Base-by-base conservation (phyloP, 2,888 invertebrate genomes). In the Plagodis pulveraria region DNA sequence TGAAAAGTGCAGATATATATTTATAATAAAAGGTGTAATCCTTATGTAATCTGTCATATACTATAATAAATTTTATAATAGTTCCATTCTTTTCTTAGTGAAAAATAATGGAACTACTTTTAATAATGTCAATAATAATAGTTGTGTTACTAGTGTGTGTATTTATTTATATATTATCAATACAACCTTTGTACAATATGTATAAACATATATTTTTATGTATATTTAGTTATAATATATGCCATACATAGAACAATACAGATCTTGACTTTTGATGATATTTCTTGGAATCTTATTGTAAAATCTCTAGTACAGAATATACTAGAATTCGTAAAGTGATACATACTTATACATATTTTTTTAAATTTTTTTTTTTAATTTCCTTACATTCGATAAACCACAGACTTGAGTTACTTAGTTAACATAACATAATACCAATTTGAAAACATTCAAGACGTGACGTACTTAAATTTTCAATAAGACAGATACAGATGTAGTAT, bases 91-190 rank as follows among this genome's bases (percentile, higher is more conserved):
- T 61, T 56, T 65, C 40, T 22, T 46, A 6, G 32, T 36, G 38
- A 59, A 62, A 66, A 58, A 51, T 48, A 49, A 56, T 53, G 34
- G 12, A 64, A 56, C 38, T 36, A 50, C 12, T 38, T 41, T 6
- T 47, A 22, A 35, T 34, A 22, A 41, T 36, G 22, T 36, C 6
- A 11, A 12, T 1, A 43, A 42, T 42, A 42, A 40, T 22, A 22
- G 22, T 42, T 49, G 7, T 41, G 36, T 46, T 38, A 40, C 12
- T 46, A 55, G 38, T 38, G n/a, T 10, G 38, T 45, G 45, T 52
- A 38, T 45, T 52, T n/a, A 40, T 44, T 43, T 41, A 11, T 50
- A 41, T 32, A 8, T 48, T 36, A 40, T 10, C 8, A 34, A 32
- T 34, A 6, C n/a, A 2, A 22, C 22, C 38, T 10, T 9, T 43